Evolutionary conservation across 1,140 invertebrate genomes (phyloP).

Genomic region (Tetragonula clypearis): DNA sequence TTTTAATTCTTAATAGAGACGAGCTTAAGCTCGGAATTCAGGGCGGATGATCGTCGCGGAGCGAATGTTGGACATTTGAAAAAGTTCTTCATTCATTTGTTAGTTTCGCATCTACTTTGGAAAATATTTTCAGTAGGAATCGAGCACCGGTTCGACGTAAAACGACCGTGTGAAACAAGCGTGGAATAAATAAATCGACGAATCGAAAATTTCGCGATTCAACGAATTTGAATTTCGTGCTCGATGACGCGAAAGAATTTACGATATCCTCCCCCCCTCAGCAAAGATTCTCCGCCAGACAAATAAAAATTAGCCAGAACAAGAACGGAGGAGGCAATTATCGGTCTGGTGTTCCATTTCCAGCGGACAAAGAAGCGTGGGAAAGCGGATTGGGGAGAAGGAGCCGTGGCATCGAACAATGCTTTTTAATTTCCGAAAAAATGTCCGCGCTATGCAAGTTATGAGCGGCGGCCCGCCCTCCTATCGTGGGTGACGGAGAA

Average conservation of each 20-base stretch:
- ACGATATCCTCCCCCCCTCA: too few relatives aligned
- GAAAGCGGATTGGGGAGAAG: not conserved
- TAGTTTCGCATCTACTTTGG: too few relatives aligned
- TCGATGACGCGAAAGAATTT: too few relatives aligned
- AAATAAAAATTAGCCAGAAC: not conserved
- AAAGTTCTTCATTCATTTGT: too few relatives aligned
- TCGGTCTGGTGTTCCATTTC: not conserved
- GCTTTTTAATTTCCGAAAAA: constrained; percentile 16
- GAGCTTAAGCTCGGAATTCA: not conserved
- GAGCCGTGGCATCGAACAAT: constrained; percentile 9
- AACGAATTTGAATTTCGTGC: too few relatives aligned
- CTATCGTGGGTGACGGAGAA: not conserved
- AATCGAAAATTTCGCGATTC: too few relatives aligned
- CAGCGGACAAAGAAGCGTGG: not conserved
- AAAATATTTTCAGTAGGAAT: too few relatives aligned
- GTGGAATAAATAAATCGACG: too few relatives aligned
- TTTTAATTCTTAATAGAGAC: rapidly evolving
- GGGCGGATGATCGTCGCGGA: too few relatives aligned
- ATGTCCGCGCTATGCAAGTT: constrained; percentile 6
- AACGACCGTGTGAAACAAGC: too few relatives aligned
- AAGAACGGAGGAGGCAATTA: not conserved
- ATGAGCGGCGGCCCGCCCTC: not conserved
- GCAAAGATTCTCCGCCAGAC: not conserved
- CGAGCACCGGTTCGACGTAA: too few relatives aligned
- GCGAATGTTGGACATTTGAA: too few relatives aligned